Conservation (phyloP, 2,797 vertebrate species). For the Phoxinus dragarum region DNA sequence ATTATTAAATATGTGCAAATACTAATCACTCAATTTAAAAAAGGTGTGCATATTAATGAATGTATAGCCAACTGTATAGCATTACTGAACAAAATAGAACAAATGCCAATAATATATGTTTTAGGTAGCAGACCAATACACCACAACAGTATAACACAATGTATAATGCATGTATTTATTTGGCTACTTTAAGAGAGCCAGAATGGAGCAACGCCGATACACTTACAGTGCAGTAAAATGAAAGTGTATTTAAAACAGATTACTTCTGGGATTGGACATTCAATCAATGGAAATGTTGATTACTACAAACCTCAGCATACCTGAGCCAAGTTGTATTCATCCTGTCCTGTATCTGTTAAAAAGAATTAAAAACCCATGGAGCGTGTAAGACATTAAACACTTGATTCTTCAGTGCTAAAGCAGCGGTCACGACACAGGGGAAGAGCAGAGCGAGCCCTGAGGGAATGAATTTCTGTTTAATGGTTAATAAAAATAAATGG, state of each 20-base stretch:
- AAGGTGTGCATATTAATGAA: neutral
- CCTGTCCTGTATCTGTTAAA: constrained; percentile 76
- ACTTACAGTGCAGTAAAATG: constrained; percentile 67
- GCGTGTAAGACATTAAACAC: constrained; percentile 90
- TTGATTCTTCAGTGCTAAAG: constrained; percentile 75
- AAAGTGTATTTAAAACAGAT: constrained; percentile 91
- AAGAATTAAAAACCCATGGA: constrained; percentile 97
- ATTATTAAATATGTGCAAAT: too few relatives aligned
- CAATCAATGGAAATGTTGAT: constrained; percentile 88
- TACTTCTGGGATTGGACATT: constrained; percentile 81
- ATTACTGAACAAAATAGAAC: neutral
- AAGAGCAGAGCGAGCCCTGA: neutral
- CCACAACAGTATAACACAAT: neutral
- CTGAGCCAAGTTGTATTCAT: constrained; percentile 82
- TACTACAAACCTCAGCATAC: constrained; percentile 84
- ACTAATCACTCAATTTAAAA: too few relatives aligned
- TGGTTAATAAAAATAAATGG: constrained; percentile 38
- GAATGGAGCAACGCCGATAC: constrained; percentile 71
- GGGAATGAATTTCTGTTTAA: constrained; percentile 5
- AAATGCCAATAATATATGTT: neutral
- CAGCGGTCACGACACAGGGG: constrained; percentile 63
- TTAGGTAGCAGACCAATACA: neutral
- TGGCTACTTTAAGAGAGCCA: neutral
- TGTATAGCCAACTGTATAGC: neutral
- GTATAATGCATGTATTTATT: neutral